phyloP scores from a whole-genome alignment of 2,888 invertebrate genomes.

The Trachelus iudaicus region DNA sequence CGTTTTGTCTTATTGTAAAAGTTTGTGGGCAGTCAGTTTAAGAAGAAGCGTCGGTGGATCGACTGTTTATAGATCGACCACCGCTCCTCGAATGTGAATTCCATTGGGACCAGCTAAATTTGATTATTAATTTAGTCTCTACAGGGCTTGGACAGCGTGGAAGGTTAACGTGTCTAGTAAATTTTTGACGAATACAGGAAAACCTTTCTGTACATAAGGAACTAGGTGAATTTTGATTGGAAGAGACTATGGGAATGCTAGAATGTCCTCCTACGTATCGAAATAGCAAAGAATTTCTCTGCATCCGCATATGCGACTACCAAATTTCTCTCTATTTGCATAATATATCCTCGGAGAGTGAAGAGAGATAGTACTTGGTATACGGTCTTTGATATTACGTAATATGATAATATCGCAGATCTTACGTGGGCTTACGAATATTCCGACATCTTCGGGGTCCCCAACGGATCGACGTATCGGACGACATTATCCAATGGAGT shows the following conservation, averaged over 20 bases:
- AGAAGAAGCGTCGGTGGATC: neutral
- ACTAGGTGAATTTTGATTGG: neutral
- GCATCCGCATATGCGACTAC: constrained; percentile 11
- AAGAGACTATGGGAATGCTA: neutral
- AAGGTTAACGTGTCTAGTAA: neutral
- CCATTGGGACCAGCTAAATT: neutral
- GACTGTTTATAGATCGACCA: neutral
- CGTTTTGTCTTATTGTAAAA: neutral
- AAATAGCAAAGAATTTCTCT: constrained; percentile 21
- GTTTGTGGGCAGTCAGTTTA: neutral
- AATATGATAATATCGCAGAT: constrained; percentile 23
- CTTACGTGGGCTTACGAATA: constrained; percentile 8
- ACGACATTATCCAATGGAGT: neutral
- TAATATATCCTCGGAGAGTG: constrained; percentile 23
- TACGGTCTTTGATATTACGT: constrained; percentile 4
- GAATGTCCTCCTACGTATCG: neutral
- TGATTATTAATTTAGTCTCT: neutral
- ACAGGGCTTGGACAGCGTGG: neutral
- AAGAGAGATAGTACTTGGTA: constrained; percentile 16
- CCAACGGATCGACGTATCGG: neutral
- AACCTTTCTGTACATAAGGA: neutral
- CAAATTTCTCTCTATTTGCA: constrained; percentile 33
- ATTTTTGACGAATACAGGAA: neutral
- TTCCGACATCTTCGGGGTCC: neutral
- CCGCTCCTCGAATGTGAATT: neutral